Evolutionary conservation across 2,113 vertebrate species (phyloP).

Genomic region (Baryphthengus martii): DNA sequence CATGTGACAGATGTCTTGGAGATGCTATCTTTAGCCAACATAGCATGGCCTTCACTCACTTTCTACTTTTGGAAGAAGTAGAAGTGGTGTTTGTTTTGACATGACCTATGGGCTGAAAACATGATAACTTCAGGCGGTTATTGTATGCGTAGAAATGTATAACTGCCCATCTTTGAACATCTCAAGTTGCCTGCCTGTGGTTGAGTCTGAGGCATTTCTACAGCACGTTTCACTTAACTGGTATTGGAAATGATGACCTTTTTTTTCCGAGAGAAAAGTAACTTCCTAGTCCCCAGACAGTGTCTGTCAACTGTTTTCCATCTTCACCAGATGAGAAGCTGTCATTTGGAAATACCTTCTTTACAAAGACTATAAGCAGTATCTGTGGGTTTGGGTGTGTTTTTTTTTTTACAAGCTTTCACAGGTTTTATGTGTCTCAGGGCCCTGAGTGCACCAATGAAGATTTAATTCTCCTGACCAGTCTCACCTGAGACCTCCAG

Average conservation of each 20-base stretch:
- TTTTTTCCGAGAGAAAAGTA: neutral
- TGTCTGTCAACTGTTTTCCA: neutral
- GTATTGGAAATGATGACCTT: neutral
- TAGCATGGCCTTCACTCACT: neutral
- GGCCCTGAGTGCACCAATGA: neutral
- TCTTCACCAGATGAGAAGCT: neutral
- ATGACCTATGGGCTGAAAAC: neutral
- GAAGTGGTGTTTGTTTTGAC: neutral
- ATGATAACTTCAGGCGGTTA: neutral
- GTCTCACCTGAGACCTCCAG: neutral
- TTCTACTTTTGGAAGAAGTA: neutral
- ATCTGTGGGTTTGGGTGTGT: neutral
- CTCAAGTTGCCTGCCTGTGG: neutral
- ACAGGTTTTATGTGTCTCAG: neutral
- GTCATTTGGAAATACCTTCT: neutral
- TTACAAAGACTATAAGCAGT: neutral
- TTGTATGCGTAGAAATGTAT: neutral
- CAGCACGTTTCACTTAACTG: neutral
- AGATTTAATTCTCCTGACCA: neutral
- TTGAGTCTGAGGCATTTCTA: neutral
- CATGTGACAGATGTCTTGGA: neutral
- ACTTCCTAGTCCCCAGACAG: neutral
- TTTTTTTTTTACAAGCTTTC: neutral
- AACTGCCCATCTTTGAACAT: neutral
- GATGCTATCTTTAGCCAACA: neutral